Base-by-base conservation (phyloP, 2,888 invertebrate genomes). In the Standfussiana lucernea region DNA sequence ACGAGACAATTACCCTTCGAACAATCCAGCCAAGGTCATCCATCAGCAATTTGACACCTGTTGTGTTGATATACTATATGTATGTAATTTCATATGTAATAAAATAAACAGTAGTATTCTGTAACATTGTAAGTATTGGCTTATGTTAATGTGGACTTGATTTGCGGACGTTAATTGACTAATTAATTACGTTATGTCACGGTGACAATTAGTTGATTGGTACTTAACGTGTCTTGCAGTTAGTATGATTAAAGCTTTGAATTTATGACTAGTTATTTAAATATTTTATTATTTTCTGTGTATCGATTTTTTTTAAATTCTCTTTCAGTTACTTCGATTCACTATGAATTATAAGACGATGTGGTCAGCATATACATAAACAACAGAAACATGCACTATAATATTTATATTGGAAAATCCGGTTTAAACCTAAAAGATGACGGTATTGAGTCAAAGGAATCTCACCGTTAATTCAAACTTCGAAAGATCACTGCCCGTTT, bases 41-140 rank as follows among this genome's bases (percentile, higher is more conserved):
- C 83, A 90, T 91, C 90, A 91, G 92, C 92, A 92, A 92, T 91
- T 94, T 93, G 94, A 94, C 95, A 95, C 95, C 95, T 95, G 95
- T 96, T 95, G 93, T 93, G 90, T 93, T 92, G 92, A 90, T 92
- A 92, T 92, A 92, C 90, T 93, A 92, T 91, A 93, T 90, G 94
- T 95, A 95, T 90, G 93, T 94, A 88, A 90, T 89, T 89, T 89
- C 86, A 84, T 91, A 89, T 87, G 89, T 84, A 88, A 84, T 83
- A 79, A 82, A 79, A 82, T 88, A 85, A 85, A 84, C 77, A 84
- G 75, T 86, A 85, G 80, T 83, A 80, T 83, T 82, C 80, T 86
- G 70, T 84, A 78, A 86, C 79, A 66, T 71, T 75, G 79, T 81
- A 68, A 71, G 61, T 78, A 76, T 86, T 75, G 45, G 79, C 80